Evolutionary conservation across 2,113 vertebrate species (phyloP), one percentile per base, ranked within the genome.

Genomic region (Meles meles): DNA sequence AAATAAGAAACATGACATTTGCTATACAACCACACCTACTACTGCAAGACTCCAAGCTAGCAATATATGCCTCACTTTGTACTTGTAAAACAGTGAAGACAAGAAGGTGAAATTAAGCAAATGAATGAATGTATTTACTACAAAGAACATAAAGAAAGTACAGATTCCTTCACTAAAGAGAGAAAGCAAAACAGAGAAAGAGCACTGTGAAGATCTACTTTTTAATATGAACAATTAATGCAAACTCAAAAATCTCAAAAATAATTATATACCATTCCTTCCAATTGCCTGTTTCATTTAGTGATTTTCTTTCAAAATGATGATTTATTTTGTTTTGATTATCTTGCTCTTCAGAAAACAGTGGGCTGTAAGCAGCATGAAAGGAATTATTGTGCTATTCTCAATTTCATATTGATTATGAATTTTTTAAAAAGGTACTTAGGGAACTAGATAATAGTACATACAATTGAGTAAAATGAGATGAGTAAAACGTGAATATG

Each of bases 401-500:
- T 71, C 25, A 90, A 87, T 67, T 94, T 95, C 85, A 71, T 77
- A 69, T 0, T 18, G 52, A 88, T 96, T 90, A 92, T 76, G 57
- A 82, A 97, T 88, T 20, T 72, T 67, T 17, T 69, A 27, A 21
- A 25, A 81, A 94, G 67, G 83, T 44, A 7, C 59, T 85, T 96
- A 94, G 86, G 77, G 0, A 4, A 91, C 65, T 83, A 96, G 93
- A 82, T 92, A 79, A 85, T 49, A 93, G 69, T 77, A 4, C 47
- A 90, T 82, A 90, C 65, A 90, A 69, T 3, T 97, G 98, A 90
- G 83, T 98, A 98, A 98, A 98, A 98, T 98, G 96, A 61, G 25
- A 61, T 97, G 98, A 92, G 81, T 98, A 98, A 98, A 98, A 98
- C 98, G 94, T 97, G 97, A 98, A 94, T 93, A 65, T 10, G 0